Evolutionary conservation across 1,140 invertebrate genomes (phyloP), one percentile per base, ranked within the genome.

Genomic region (Pomacea maculata): DNA sequence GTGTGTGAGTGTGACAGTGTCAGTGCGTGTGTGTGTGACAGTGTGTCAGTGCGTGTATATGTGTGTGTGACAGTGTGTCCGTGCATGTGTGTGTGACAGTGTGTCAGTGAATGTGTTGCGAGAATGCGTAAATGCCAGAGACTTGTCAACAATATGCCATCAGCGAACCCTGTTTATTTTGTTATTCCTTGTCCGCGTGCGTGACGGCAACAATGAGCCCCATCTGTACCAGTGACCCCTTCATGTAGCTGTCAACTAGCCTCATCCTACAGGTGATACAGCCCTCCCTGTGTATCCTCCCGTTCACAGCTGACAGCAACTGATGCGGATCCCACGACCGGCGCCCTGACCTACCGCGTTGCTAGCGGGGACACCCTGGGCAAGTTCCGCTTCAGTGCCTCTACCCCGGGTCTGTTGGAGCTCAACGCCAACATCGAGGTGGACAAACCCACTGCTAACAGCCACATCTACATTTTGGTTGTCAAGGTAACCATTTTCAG

Each of bases 241-340:
- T 45, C 6, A 45, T 45, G 6, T 2, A 45, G 34, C 2, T 45
- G 34, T 45, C 6, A 45, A 0, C 25, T 45, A 45, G 34, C 34
- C 2, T 45, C 34, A 45, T 6, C 6, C 25, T 25, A 25, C 25
- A 25, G 25, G 25, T 45, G 3, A 45, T 45, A 45, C 34, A 45
- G 34, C 1, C 34, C 6, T 0, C 6, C 34, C 34, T 4, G 34
- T 45, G 34, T 45, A 6, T 45, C 34, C 34, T 6, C 34, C 34
- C 34, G 34, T 61, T 61, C 57, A 61, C 64, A 77, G 75, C 29
- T 77, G 64, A 68, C 63, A 10, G 95, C 99, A 21, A 92, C 96
- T 21, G 97, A 99, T 92, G 95, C 96, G 78, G 99, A 99, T 90
- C 97, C 98, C 17, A 78, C 78, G 9, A 29, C 25, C 5, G 81